Percentiles rank a stretch among this genome's conserved stretches.
Conservation (phyloP, 2,113 vertebrate genomes). For the Turdus rufiventris region DNA sequence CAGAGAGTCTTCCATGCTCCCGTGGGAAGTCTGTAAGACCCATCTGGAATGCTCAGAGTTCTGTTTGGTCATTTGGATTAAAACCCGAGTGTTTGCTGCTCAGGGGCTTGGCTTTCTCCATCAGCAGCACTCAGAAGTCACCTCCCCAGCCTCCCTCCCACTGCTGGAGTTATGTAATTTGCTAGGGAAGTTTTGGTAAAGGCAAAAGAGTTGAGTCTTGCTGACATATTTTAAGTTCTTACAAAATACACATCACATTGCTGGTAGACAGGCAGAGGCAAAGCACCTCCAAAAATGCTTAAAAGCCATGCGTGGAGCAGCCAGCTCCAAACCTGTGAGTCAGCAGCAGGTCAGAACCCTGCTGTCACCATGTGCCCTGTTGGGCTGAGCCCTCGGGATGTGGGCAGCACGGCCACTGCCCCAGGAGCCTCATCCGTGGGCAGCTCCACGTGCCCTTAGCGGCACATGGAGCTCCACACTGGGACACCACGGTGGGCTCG, state of each 20-base stretch:
- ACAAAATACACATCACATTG: not conserved
- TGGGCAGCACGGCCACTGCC: rapidly evolving
- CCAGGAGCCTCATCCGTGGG: not conserved
- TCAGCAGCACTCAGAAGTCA: not conserved
- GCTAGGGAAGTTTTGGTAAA: not conserved
- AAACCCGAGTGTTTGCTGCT: not conserved
- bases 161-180: not conserved
- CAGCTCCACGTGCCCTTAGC: not conserved
- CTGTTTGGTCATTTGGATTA: not conserved
- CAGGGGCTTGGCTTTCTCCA: not conserved
- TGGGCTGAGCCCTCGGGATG: rapidly evolving
- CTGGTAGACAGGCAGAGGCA: not conserved
- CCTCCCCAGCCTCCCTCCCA: not conserved
- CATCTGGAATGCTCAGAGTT: not conserved
- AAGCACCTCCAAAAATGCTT: not conserved
- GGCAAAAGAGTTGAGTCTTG: not conserved
- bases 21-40: not conserved
- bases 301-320: not conserved
- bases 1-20: not conserved
- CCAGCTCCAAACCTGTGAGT: not conserved
- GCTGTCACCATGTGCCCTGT: rapidly evolving
- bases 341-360: not conserved
- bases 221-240: not conserved
- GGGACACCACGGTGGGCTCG: rapidly evolving
- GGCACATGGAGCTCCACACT: not conserved